Evolutionary conservation across 2,113 vertebrate genomes (phyloP), one percentile per base, ranked within the genome.

Genomic region (Leptodactylus fuscus): DNA sequence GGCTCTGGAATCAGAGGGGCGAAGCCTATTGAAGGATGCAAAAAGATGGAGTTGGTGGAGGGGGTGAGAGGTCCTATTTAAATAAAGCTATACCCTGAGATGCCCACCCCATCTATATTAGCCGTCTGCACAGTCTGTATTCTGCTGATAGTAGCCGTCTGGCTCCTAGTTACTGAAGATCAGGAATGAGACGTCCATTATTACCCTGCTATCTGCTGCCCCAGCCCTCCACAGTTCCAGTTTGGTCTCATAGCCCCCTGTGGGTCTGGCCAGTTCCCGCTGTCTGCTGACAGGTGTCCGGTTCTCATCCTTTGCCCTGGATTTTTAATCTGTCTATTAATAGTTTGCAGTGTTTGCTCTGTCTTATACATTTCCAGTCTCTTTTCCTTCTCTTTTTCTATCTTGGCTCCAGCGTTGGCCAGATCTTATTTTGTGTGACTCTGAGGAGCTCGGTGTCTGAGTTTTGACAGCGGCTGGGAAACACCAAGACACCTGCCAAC

Each of bases 401-500:
- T 55, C 75, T n/a, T 18, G 48, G 32, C 22, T 78, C 18, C 49
- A 22, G 27, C 48, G 18, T 7, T 27, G 11, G 48, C 18, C 48
- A 78, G 48, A 78, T 18, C 48, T 44, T 51, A 49, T 32, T 78
- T 53, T 20, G 74, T 49, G 24, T 34, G 27, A 29, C 87, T 84
- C 27, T 88, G 38, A 81, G 24, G 13, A 27, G 15, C 38, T 58
- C 80, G 9, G 29, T 87, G 88, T 88, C 87, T 79, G 83, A 32
- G 77, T 91, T 88, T 88, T 90, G 82, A 48, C 90, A 91, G 90
- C 89, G 86, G 89, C 87, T 90, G 89, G 89, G 88, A 88, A 91
- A 89, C 90, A 91, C 88, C 90, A 87, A 85, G 87, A 89, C 88
- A 67, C 88, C 90, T 92, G 92, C 92, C 91, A 93, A 89, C 87